A percentile compares a stretch with the other conserved stretches of the same genome.
These are phyloP conservation scores for Phytoseiulus persimilis DNA, from an alignment of 2,888 invertebrate genomes.

Conservation along the genomic window DNA sequence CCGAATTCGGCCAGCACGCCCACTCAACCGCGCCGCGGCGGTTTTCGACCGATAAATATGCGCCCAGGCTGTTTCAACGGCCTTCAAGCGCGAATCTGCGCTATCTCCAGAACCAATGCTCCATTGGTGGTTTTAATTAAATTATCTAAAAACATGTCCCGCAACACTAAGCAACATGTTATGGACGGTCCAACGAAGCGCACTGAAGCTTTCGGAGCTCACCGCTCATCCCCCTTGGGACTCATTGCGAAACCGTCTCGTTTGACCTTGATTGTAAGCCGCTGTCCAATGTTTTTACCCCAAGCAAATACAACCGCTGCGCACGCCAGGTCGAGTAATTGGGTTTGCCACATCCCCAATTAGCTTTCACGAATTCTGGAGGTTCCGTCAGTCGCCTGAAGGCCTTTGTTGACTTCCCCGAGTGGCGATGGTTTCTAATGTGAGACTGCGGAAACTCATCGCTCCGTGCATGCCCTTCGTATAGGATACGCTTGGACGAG, in stretches of 20 bases:
- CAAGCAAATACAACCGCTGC: background rate
- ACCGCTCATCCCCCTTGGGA: background rate
- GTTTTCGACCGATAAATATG: no score
- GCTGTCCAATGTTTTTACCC: background rate
- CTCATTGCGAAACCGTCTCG: background rate
- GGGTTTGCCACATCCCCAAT: background rate
- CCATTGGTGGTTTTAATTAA: background rate
- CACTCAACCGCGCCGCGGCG: no score
- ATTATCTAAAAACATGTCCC: background rate
- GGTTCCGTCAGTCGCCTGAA: no score
- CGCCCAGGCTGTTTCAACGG: no score
- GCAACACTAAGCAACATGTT: background rate
- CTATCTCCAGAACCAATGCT: background rate
- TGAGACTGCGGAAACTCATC: no score
- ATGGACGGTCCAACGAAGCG: background rate
- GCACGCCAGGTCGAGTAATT: background rate
- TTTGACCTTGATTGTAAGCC: background rate
- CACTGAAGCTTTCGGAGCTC: background rate
- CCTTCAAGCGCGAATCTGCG: no score
- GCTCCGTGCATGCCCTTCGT: no score
- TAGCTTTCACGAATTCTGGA: background rate
- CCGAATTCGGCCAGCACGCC: no score
- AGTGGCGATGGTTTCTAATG: no score
- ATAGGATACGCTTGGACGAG: no score
- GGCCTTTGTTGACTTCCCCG: no score